phyloP scores from a whole-genome alignment of 2,888 invertebrate genomes.

The Laothoe populi region DNA sequence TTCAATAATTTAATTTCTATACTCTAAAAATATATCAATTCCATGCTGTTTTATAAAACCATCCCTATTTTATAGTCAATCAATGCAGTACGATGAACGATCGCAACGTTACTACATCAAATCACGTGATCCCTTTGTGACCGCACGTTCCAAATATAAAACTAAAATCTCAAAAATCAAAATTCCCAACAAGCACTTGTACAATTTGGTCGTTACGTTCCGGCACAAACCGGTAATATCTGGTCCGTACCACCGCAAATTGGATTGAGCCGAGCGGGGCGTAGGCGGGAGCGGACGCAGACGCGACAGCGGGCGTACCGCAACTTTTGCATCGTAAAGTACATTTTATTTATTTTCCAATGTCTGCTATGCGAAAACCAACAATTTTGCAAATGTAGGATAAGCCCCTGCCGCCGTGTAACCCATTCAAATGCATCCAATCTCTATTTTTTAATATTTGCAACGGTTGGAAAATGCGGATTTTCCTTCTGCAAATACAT shows the following conservation, averaged over 20 bases:
- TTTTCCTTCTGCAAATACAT: background rate
- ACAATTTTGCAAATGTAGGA: conserved; percentile 19
- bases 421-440: conserved; percentile 19
- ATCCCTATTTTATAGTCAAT: background rate
- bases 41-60: background rate
- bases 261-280: conserved; percentile 62
- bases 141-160: conserved; percentile 22
- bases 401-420: conserved; percentile 16
- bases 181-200: conserved; percentile 41
- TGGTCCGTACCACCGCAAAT: conserved; percentile 65
- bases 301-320: conserved; percentile 34
- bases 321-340: conserved; percentile 57
- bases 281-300: conserved; percentile 1
- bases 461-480: background rate
- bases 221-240: conserved; percentile 59
- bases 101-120: conserved; percentile 15
- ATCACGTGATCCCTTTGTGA: conserved; percentile 14
- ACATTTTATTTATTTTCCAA: conserved; percentile 51
- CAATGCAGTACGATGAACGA: background rate
- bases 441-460: conserved; percentile 8
- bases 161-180: conserved; percentile 28
- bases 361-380: conserved; percentile 31
- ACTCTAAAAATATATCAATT: background rate
- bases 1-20: no score
- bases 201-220: conserved; percentile 26